phyloP scores from a whole-genome alignment of 2,797 vertebrate species.

The Triplophysa bombifrons region DNA sequence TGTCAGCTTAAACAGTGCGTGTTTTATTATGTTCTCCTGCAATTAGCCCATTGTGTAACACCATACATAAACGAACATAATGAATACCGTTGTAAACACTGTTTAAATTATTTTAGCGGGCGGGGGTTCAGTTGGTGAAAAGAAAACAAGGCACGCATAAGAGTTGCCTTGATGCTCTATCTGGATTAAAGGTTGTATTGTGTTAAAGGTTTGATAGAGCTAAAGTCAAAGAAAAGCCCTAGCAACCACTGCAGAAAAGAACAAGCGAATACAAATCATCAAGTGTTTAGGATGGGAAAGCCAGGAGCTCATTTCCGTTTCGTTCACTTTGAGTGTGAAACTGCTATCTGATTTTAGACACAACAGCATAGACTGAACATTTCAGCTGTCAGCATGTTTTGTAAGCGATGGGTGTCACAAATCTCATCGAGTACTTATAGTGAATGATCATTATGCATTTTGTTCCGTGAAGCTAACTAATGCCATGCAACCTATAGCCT shows the following conservation, averaged over 20 bases:
- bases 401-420: background rate
- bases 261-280: slow-evolving; percentile 12
- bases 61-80: slow-evolving; percentile 46
- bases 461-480: background rate
- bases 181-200: background rate
- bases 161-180: background rate
- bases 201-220: background rate
- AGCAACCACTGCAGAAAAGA: background rate
- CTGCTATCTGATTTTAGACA: slow-evolving; percentile 24
- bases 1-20: slow-evolving; percentile 46
- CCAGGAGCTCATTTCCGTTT: slow-evolving; percentile 18
- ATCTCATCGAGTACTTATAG: background rate
- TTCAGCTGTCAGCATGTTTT: slow-evolving; percentile 8
- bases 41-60: slow-evolving; percentile 43
- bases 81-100: slow-evolving; percentile 29
- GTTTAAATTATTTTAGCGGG: slow-evolving; percentile 17
- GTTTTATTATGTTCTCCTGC: slow-evolving; percentile 53
- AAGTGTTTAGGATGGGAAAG: slow-evolving; percentile 18
- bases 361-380: slow-evolving; percentile 14
- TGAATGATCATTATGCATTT: background rate
- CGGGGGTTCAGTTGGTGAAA: background rate
- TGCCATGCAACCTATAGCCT: background rate
- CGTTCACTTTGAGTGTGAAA: slow-evolving; percentile 20
- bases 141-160: background rate
- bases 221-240: background rate